These are phyloP conservation scores for Bibio marci DNA, from an alignment of 2,888 invertebrate species.

Conservation along the genomic window DNA sequence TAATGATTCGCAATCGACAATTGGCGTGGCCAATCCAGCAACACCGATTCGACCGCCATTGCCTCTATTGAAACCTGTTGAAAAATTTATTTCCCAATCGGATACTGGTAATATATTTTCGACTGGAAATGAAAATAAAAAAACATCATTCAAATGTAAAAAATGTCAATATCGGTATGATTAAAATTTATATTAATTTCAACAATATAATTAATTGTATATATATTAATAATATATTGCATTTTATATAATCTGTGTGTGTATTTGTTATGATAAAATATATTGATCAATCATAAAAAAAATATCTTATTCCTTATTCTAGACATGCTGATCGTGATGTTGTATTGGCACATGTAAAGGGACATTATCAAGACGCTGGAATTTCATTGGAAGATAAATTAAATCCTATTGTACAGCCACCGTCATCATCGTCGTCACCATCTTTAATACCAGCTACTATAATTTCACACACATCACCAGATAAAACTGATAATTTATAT, in stretches of 20 bases:
- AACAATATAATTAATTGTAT: too few species aligned
- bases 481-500: too few species aligned
- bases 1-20: too few species aligned
- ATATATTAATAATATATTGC: too few species aligned
- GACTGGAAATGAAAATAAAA: constrained; percentile 38
- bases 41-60: too few species aligned
- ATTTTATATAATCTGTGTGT: too few species aligned
- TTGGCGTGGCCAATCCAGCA: too few species aligned
- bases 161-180: constrained; percentile 73
- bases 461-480: neutral
- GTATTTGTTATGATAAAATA: neutral
- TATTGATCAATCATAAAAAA: too few species aligned
- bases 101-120: constrained; percentile 28
- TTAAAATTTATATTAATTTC: constrained; percentile 4
- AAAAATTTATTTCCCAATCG: neutral
- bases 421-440: neutral
- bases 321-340: constrained; percentile 47
- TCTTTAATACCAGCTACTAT: neutral
- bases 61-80: too few species aligned
- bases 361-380: constrained; percentile 34
- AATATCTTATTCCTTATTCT: constrained; percentile 7
- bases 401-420: neutral
- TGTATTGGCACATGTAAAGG: constrained; percentile 46
- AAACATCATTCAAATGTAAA: constrained; percentile 76
- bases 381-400: constrained; percentile 3